Base-by-base conservation (phyloP, 2,113 vertebrate species). In the Pygoscelis adeliae region DNA sequence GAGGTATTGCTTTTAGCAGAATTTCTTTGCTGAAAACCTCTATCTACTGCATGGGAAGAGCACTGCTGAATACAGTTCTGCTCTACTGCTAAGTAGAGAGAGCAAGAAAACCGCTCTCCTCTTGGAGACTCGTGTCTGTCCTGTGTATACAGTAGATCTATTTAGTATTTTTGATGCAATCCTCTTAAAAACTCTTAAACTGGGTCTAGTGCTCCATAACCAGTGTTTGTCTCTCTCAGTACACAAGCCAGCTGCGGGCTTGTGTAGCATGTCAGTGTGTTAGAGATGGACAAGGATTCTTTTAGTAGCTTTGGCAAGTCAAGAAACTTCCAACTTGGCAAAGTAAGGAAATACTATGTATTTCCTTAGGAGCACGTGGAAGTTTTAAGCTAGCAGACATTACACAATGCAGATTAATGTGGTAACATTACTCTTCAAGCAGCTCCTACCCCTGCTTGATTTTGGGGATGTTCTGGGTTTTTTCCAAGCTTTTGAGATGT, bases 161-260 rank as follows among this genome's bases (percentile, higher is more conserved):
- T 76, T 86, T 58, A 6, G 4, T 59, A 10, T 34, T 92, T 78
- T 79, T 62, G 23, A 56, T 56, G 26, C 44, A 88, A 0, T 42
- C 38, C 34, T 88, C 49, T 84, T 81, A 58, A 81, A 52, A 89
- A 4, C 77, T 84, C 56, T 46, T 73, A 27, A 55, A 36, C 36
- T 13, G 38, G 16, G 10, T 52, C n/a, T 76, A 34, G 9, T 76
- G 52, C 82, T 85, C 65, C 19, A 6, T 65, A 36, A 27, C 44
- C 36, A 21, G 27, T 30, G 40, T 92, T 93, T 58, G 22, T 46
- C 34, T 26, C 7, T 62, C 56, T 50, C 2, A 0, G 63, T 34
- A 20, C 8, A 0, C 15, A 9, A 76, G 20, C 52, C n/a, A 59
- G 21, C 40, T 66, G 50, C 4, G 8, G 21, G 14, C 1, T 5